Evolutionary conservation across 2,888 invertebrate genomes (phyloP), one percentile per base, ranked within the genome.

Genomic region (Cyaniris semiargus): DNA sequence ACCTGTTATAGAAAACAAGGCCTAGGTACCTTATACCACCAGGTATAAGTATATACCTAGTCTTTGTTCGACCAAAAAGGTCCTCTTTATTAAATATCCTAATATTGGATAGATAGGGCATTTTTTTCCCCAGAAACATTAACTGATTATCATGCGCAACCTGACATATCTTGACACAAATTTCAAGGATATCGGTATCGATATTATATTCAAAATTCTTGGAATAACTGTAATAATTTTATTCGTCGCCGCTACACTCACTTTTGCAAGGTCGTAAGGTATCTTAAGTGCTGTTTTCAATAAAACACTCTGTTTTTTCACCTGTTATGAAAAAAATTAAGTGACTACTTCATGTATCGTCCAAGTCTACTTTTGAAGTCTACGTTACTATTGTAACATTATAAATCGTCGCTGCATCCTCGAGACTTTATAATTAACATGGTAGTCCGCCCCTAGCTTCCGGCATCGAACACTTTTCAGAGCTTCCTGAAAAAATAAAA

Each of bases 161-260:
- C 66, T 75, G 66, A 10, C 27, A 18, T 66, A 66, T 66, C 66
- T 66, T 66, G 15, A 31, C 27, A 72, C 44, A 38, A 44, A 10
- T 21, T 38, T 72, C 72, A 72, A 72, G 44, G 72, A 72, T 38
- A 72, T 38, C 70, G 8, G 71, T 53, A 53, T 53, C 53, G 53
- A 44, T 72, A 15, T 44, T 38, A 21, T 72, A 72, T 44, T 72
- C 72, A 44, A 72, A 38, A 44, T 44, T 72, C 44, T 72, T 23
- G 21, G 44, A 72, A 72, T 44, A 72, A 44, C 44, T 72, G 72
- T 21, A 72, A 23, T 72, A 21, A 72, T 72, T 44, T 23, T 44
- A 44, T 72, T 23, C 44, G 44, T 72, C 21, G 44, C 72, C 66
- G 66, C 66, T 31, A 72, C 72, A 72, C 72, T 72, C 72, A 44